Evolutionary conservation across 2,797 vertebrate genomes (phyloP), one percentile per base, ranked within the genome.

Genomic region (Atherinosoma microstoma): DNA sequence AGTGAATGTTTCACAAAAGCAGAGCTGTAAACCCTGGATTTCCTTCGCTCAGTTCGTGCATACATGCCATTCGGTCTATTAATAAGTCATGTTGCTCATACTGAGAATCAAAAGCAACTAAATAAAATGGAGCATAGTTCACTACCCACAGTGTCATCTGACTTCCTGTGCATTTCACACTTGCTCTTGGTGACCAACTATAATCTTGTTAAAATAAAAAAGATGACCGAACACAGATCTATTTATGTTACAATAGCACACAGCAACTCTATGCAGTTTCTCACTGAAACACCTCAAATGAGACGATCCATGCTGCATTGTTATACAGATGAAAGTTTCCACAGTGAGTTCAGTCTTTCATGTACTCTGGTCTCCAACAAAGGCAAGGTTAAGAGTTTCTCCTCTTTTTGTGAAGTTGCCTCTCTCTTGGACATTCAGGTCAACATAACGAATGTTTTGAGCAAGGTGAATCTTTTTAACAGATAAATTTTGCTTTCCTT

Each of bases 381-480:
- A 92, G 59, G 67, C 64, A n/a, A 73, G 69, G 53, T 90, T 92
- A 11, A 82, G 15, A 11, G 57, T 76, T 45, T 13, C 74, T 0
- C 15, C 29, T 0, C 3, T n/a, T 3, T 56, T 63, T 1, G 67
- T 67, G 30, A 58, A 70, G 6, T 12, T 3, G 20, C 4, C 1
- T 0, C 18, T n/a, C 8, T 76, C 70, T 8, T 75, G 64, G 16
- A 58, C 10, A n/a, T 64, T 24, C 0, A 89, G 64, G 56, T 82
- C 47, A 2, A 65, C 16, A 2, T 84, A 89, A 34, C 3, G 8
- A 40, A 74, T 38, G 8, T 45, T 71, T 16, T 29, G 71, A 22
- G 59, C 1, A 1, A 64, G 4, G 2, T 30, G 27, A 30, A 79
- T 1, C 36, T 74, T 89, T 27, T 82, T 79, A 49, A 65, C 36